Evolutionary conservation across 1,140 invertebrate genomes (phyloP), one percentile per base, ranked within the genome.

Genomic region (Lepidostoma basale): DNA sequence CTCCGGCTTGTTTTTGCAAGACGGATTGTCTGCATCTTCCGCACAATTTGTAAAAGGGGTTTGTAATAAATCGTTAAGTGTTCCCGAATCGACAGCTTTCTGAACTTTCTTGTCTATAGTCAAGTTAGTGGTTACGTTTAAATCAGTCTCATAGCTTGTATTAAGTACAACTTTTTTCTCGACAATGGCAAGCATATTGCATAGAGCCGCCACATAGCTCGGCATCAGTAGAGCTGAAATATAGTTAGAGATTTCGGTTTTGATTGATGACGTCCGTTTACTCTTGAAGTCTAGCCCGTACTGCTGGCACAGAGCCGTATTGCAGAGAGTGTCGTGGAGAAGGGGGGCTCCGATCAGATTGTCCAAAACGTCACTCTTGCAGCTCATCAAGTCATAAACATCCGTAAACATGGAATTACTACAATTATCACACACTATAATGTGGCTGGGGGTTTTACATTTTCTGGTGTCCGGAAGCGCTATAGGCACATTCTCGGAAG

Each of bases 141-240:
- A 69, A 77, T 84, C 81, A 33, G 77, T 79, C 75, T 84, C 82
- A 70, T 79, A 83, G 69, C 84, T 87, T 2, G 84, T 82, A 73
- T 90, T 90, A 47, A 89, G 77, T n/a, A 86, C 83, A n/a, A 88
- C 85, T 77, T 88, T 89, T 52, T 86, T 86, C 67, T 89, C 85
- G 39, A 84, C 83, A 39, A 88, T 85, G 2, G 88, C 89, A 18
- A 90, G 76, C 33, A 88, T 81, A 76, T 92, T 91, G 76, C 92
- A 94, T 40, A 93, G 79, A n/a, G 90, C 90, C 9, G 90, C 86
- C 54, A 93, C 77, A 75, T 90, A 90, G 69, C 88, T 87, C 2
- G 82, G 74, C 10, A 87, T 82, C 74, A 92, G 86, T 68, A 91
- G 76, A 68, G 84, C 84, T 4, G 85, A 78, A 72, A 87, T 82